These are phyloP conservation scores for Sinotaia quadrata DNA, from an alignment of 2,888 invertebrate genomes.

Conservation along the genomic window DNA sequence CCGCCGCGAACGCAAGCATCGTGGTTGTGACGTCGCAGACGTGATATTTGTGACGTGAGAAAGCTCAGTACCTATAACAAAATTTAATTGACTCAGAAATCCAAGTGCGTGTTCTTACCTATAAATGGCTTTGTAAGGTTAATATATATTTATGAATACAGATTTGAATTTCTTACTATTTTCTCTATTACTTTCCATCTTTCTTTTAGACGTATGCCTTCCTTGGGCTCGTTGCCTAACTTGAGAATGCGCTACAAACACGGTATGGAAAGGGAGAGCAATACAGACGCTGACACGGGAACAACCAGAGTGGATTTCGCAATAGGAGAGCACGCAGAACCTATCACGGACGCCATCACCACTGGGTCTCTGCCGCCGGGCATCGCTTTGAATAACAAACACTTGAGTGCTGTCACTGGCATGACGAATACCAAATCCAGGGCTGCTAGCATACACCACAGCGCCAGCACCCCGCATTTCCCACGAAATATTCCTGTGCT, in stretches of 20 bases:
- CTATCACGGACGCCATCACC: not conserved
- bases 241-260: not conserved
- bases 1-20: too few species aligned
- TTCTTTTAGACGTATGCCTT: not conserved
- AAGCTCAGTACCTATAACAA: too few species aligned
- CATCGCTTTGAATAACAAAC: not conserved
- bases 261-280: not conserved
- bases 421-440: too few species aligned
- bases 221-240: not conserved
- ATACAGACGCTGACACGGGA: not conserved
- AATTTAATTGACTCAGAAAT: too few species aligned
- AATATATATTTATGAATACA: too few species aligned
- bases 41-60: too few species aligned
- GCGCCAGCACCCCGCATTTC: not conserved
- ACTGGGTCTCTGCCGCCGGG: not conserved
- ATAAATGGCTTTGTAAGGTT: too few species aligned
- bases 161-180: too few species aligned
- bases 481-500: not conserved
- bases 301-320: not conserved
- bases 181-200: too few species aligned
- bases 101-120: too few species aligned
- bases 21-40: too few species aligned
- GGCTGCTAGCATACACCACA: not conserved
- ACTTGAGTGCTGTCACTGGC: too few species aligned
- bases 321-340: not conserved